A percentile compares a stretch with the other conserved stretches of the same genome.
These are phyloP conservation scores for Jacana jacana DNA, from an alignment of 2,113 vertebrate genomes.

Conservation along the genomic window DNA sequence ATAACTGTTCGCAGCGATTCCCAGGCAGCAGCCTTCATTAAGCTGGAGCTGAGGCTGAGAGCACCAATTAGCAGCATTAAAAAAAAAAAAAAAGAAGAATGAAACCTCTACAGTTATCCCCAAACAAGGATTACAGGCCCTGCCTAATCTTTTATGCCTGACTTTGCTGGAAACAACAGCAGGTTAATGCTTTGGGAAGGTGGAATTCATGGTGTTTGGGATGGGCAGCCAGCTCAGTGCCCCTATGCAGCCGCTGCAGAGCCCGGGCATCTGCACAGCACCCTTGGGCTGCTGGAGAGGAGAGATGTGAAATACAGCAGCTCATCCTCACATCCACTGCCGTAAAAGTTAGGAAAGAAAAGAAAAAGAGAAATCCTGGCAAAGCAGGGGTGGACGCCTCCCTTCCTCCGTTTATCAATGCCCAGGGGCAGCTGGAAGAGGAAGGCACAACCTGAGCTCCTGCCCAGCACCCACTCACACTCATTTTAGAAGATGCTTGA, in stretches of 20 bases:
- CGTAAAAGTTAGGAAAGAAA: not conserved
- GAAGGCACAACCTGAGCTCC: not conserved
- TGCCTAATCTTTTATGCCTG: not conserved
- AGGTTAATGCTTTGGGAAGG: not conserved
- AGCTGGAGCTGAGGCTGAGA: slow-evolving; percentile 7
- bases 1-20: not conserved
- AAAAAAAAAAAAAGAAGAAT: not conserved
- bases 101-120: not conserved
- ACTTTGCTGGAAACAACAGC: not conserved
- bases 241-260: not conserved
- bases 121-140: not conserved
- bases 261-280: fast-evolving
- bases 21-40: slow-evolving; percentile 22
- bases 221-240: not conserved
- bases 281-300: not conserved
- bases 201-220: not conserved
- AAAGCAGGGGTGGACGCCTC: not conserved
- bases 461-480: not conserved
- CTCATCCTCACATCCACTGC: not conserved
- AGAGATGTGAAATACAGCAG: not conserved
- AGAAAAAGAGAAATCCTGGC: not conserved
- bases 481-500: not conserved
- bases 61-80: not conserved
- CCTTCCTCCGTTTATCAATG: not conserved
- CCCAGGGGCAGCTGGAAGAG: not conserved